Percentiles rank a stretch among this genome's conserved stretches.
Evolutionary conservation across 2,797 vertebrate genomes (phyloP).

Genomic region (Anas bernieri): DNA sequence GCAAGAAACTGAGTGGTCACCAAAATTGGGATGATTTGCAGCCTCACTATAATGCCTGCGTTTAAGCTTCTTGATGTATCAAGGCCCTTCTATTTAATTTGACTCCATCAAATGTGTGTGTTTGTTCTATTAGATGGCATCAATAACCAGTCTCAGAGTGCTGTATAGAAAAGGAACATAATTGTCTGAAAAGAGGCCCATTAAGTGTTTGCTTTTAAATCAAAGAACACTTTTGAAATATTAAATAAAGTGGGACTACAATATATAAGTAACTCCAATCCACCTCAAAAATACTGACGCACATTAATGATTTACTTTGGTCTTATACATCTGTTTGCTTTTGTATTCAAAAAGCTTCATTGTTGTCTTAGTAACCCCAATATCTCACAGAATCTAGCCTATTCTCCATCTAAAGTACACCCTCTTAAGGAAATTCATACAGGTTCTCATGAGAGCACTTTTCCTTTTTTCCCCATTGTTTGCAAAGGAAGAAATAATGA

Average conservation of each 20-base stretch:
- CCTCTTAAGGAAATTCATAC: constrained; percentile 71
- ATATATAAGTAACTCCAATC: constrained; percentile 49
- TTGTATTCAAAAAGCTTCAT: constrained; percentile 34
- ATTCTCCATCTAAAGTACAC: constrained; percentile 64
- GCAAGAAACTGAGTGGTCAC: neutral
- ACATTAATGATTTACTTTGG: constrained; percentile 81
- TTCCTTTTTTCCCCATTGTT: constrained; percentile 40
- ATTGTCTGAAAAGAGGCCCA: constrained; percentile 56
- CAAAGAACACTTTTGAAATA: constrained; percentile 75
- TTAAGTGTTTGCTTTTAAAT: constrained; percentile 79
- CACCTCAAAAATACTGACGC: constrained; percentile 67
- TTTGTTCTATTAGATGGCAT: constrained; percentile 71
- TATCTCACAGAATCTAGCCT: constrained; percentile 54
- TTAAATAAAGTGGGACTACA: constrained; percentile 65
- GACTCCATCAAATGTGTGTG: constrained; percentile 37
- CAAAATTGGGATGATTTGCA: neutral
- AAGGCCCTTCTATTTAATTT: constrained; percentile 11
- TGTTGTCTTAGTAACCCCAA: constrained; percentile 71
- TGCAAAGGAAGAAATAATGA: constrained; percentile 69
- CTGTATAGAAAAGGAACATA: constrained; percentile 32
- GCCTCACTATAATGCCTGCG: neutral
- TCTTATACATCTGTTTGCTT: constrained; percentile 73
- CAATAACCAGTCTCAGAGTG: constrained; percentile 20
- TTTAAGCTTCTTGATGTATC: constrained; percentile 34
- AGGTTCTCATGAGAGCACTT: constrained; percentile 51